Evolutionary conservation across 37 sponge, comb jelly and placozoan genomes (phyloP).

Genomic region (Spongilla lacustris): DNA sequence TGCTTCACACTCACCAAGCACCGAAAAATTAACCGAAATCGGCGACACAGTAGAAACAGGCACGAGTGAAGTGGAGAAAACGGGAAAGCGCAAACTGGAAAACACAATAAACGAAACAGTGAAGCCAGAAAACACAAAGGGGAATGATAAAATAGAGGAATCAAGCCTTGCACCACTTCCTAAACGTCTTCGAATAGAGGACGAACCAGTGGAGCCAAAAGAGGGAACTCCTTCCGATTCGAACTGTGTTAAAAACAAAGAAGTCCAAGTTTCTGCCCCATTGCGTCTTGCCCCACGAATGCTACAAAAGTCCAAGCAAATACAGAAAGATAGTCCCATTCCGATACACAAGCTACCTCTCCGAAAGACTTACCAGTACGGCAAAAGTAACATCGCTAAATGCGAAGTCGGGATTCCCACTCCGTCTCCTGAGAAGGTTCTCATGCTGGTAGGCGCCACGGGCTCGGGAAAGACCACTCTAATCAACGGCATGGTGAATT

Average conservation of each 20-base stretch:
- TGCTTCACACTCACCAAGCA: background rate
- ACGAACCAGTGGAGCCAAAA: background rate
- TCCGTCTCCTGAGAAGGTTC: constrained; percentile 38
- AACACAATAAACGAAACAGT: background rate
- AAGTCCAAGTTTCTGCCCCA: background rate
- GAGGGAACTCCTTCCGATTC: background rate
- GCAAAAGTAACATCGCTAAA: background rate
- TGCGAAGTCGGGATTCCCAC: background rate
- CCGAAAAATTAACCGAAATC: background rate
- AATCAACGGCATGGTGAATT: constrained; percentile 77
- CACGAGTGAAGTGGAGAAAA: background rate
- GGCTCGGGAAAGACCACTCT: constrained; percentile 84
- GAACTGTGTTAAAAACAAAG: background rate
- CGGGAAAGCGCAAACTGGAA: background rate
- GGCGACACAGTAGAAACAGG: background rate
- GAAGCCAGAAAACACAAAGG: background rate
- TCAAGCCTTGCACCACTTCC: background rate
- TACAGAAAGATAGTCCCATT: background rate
- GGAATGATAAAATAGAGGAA: background rate
- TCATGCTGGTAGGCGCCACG: constrained; percentile 84
- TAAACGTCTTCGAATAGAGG: background rate
- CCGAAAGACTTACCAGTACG: background rate
- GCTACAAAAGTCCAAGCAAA: background rate
- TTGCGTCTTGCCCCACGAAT: background rate
- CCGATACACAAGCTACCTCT: background rate